Conservation (phyloP, 53 echinoderm and acorn worm genomes). For the Mesocentrotus franciscanus region DNA sequence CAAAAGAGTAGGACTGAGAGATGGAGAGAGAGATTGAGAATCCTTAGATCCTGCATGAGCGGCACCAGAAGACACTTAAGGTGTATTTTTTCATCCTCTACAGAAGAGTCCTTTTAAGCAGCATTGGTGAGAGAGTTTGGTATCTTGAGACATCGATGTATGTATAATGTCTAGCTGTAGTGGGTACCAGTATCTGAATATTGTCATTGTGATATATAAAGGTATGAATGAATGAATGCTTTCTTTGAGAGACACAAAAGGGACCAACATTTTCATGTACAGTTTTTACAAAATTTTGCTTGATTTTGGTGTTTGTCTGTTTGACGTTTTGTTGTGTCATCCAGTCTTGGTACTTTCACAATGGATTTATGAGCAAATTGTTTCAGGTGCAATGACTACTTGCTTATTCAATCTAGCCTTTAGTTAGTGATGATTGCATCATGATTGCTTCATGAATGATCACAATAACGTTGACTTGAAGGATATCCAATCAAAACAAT, state of each 20-base stretch:
- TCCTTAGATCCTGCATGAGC: background rate
- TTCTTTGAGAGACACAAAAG: background rate
- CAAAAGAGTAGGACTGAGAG: background rate
- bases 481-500: too few species aligned
- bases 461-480: too few species aligned
- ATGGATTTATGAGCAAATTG: background rate
- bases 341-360: background rate
- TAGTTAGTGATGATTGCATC: too few species aligned
- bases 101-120: background rate
- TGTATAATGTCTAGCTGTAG: background rate
- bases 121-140: background rate
- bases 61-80: background rate
- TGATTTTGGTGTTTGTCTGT: background rate
- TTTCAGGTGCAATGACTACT: background rate
- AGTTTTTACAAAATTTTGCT: background rate
- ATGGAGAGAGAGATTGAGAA: background rate
- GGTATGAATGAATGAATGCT: background rate
- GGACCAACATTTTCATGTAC: constrained; percentile 50
- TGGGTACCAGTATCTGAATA: background rate
- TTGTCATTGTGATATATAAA: background rate
- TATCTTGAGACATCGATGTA: background rate
- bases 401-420: background rate
- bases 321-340: background rate
- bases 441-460: too few species aligned
- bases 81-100: background rate